phyloP scores from a whole-genome alignment of 2,797 vertebrate genomes.

The Periophthalmus magnuspinnatus region DNA sequence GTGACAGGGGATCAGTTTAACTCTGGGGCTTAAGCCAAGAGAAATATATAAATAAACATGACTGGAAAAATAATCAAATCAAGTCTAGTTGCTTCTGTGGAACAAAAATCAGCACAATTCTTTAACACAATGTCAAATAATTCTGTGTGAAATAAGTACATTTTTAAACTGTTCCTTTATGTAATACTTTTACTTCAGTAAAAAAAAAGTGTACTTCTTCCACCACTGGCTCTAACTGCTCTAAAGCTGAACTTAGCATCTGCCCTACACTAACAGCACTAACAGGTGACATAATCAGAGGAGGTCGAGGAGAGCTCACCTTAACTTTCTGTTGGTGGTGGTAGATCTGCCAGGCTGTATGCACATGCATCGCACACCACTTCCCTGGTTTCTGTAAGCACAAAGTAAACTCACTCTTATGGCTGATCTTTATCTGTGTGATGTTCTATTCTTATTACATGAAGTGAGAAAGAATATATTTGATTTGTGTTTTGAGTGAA shows the following conservation, averaged over 20 bases:
- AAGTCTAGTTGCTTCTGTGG: too few relatives aligned
- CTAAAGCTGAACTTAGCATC: background rate
- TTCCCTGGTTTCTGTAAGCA: slow-evolving; percentile 94
- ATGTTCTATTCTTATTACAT: background rate
- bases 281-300: background rate
- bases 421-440: background rate
- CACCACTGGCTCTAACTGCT: background rate
- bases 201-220: too few relatives aligned
- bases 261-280: background rate
- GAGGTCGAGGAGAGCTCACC: slow-evolving; percentile 78
- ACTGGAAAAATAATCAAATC: too few relatives aligned
- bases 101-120: too few relatives aligned
- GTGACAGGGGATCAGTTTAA: too few relatives aligned
- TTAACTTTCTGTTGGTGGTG: slow-evolving; percentile 99
- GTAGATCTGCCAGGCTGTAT: slow-evolving; percentile 99
- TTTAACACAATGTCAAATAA: too few relatives aligned
- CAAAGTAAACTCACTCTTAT: slow-evolving; percentile 20
- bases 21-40: too few relatives aligned
- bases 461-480: background rate
- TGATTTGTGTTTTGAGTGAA: slow-evolving; percentile 48
- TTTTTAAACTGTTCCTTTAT: too few relatives aligned
- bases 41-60: too few relatives aligned
- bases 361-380: slow-evolving; percentile 99
- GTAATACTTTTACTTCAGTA: too few relatives aligned
- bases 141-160: too few relatives aligned